Conservation (phyloP, 2,113 vertebrate species). For the Scolopax mira region DNA sequence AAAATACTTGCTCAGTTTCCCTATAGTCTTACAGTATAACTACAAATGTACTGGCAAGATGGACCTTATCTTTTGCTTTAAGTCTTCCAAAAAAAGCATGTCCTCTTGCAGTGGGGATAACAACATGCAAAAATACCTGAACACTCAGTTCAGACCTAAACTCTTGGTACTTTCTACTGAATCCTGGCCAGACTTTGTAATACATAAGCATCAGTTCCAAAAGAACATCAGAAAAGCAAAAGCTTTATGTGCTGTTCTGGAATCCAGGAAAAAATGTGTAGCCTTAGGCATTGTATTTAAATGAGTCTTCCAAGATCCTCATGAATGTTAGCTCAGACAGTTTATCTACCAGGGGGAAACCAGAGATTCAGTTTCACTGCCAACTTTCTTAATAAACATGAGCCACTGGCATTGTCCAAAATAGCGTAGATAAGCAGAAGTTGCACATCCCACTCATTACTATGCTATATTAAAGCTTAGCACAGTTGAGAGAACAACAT, state of each 20-base stretch:
- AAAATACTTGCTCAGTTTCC: background rate
- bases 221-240: conserved; percentile 58
- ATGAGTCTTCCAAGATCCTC: conserved; percentile 56
- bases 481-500: conserved; percentile 63
- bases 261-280: conserved; percentile 30
- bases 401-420: conserved; percentile 55
- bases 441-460: conserved; percentile 62
- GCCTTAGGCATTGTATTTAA: conserved; percentile 54
- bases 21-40: background rate
- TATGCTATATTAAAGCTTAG: conserved; percentile 55
- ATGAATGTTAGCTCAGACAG: conserved; percentile 52
- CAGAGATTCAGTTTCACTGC: conserved; percentile 49
- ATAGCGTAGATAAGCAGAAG: conserved; percentile 68
- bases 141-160: background rate
- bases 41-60: background rate
- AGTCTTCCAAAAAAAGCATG: background rate
- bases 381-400: conserved; percentile 67
- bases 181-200: conserved; percentile 11
- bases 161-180: background rate
- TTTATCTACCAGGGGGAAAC: conserved; percentile 56
- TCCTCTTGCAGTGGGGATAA: background rate
- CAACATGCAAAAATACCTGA: background rate
- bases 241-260: conserved; percentile 14
- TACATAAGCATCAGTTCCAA: conserved; percentile 31
- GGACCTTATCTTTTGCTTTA: background rate